Conservation (phyloP, 2,113 vertebrate species). For the Setophaga coronata region DNA sequence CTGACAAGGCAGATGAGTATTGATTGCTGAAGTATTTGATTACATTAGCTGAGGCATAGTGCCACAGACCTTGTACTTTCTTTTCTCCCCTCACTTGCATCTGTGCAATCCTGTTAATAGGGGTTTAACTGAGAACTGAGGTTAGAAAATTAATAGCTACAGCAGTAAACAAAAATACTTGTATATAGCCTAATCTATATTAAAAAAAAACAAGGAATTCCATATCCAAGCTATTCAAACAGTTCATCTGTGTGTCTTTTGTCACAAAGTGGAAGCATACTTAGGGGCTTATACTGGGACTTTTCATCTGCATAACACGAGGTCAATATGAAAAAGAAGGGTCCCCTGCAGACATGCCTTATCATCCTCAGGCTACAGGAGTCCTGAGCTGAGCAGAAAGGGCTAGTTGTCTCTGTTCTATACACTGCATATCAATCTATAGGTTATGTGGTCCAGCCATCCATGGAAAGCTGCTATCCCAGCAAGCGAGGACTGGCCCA, state of each 20-base stretch:
- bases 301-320: background rate
- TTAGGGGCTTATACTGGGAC: background rate
- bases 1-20: constrained; percentile 6
- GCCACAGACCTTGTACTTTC: constrained; percentile 51
- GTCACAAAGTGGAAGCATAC: background rate
- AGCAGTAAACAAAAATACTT: background rate
- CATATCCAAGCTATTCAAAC: background rate
- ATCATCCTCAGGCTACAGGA: background rate
- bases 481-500: background rate
- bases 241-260: background rate
- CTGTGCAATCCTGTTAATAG: background rate
- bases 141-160: background rate
- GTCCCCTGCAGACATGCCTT: background rate
- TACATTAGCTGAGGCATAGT: background rate
- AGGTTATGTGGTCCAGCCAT: background rate
- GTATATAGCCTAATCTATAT: background rate
- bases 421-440: background rate
- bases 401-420: background rate
- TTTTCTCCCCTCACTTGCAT: background rate
- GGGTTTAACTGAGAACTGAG: constrained; percentile 17
- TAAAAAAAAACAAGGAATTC: background rate
- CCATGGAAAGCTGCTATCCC: background rate
- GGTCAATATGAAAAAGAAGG: background rate
- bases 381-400: background rate
- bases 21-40: constrained; percentile 37